Conservation (phyloP, 2,888 invertebrate species). For the Odiellus spinosus region DNA sequence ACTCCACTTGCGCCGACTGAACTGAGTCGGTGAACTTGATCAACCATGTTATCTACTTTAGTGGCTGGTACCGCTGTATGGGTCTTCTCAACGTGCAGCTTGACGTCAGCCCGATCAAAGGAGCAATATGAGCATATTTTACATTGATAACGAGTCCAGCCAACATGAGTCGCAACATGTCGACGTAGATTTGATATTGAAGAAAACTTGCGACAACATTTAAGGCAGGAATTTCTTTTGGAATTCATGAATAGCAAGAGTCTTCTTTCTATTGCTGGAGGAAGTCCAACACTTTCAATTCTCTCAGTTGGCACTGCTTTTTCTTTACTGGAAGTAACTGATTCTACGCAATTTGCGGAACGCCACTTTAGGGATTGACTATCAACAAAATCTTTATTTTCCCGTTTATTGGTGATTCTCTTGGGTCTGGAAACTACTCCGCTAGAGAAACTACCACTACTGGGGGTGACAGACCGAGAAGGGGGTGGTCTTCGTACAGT, state of each 20-base stretch:
- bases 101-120: conserved; percentile 14
- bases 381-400: conserved; percentile 17
- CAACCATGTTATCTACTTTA: background rate
- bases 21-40: background rate
- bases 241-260: conserved; percentile 24
- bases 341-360: conserved; percentile 8
- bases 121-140: conserved; percentile 39
- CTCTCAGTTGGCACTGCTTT: too few relatives aligned
- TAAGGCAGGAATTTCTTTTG: conserved; percentile 23
- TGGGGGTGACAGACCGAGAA: too few relatives aligned
- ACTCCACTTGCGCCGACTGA: too few relatives aligned
- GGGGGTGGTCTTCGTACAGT: background rate
- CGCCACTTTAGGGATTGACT: conserved; percentile 15
- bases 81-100: conserved; percentile 11
- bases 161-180: conserved; percentile 50
- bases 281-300: background rate
- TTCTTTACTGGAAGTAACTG: background rate
- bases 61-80: conserved; percentile 1
- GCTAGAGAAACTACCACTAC: background rate
- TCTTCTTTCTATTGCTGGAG: conserved; percentile 17
- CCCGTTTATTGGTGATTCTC: conserved; percentile 16
- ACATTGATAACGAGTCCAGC: conserved; percentile 58
- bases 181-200: conserved; percentile 47
- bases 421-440: conserved; percentile 11
- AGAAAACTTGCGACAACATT: conserved; percentile 23